These are phyloP conservation scores for Odontophorus gujanensis DNA, from an alignment of 2,113 vertebrate genomes.

Conservation along the genomic window DNA sequence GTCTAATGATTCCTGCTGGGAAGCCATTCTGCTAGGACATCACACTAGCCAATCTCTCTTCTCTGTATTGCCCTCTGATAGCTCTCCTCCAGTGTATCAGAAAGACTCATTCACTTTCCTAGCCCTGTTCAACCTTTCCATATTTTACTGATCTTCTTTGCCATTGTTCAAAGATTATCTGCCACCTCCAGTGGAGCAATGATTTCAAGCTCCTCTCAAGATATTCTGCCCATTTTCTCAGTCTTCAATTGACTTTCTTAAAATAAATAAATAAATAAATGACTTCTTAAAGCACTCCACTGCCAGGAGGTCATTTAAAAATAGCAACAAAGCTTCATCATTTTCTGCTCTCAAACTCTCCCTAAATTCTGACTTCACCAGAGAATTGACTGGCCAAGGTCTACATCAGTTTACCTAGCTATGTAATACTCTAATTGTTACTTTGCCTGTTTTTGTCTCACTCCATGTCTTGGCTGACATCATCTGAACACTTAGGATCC, in stretches of 20 bases:
- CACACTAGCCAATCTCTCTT: neutral
- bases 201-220: neutral
- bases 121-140: neutral
- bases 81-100: neutral
- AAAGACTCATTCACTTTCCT: neutral
- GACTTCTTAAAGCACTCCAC: neutral
- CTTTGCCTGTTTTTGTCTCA: neutral
- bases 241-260: neutral
- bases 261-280: neutral
- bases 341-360: neutral
- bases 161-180: neutral
- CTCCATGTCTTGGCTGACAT: accelerated
- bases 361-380: neutral
- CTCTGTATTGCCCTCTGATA: neutral
- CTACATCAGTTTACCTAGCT: neutral
- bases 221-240: neutral
- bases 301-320: conserved; percentile 16
- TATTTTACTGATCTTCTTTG: neutral
- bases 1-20: neutral
- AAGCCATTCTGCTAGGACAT: neutral
- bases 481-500: neutral
- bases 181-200: neutral
- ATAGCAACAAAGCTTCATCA: neutral
- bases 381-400: neutral
- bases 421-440: neutral